Conservation (phyloP, 2,113 vertebrate species). For the Melanerpes formicivorus region DNA sequence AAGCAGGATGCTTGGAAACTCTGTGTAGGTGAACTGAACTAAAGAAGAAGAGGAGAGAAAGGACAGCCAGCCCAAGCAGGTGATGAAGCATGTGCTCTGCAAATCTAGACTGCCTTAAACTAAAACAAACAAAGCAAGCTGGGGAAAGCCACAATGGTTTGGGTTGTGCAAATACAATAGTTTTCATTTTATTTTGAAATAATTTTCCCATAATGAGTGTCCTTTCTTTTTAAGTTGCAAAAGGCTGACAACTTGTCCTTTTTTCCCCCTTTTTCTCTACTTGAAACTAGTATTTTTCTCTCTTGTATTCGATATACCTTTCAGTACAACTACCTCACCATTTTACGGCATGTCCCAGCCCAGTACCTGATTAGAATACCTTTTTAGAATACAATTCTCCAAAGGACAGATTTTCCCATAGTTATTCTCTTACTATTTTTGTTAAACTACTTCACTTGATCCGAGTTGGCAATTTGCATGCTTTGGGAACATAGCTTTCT, state of each 20-base stretch:
- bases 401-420: background rate
- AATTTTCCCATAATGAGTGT: conserved; percentile 3
- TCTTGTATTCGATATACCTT: background rate
- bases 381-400: background rate
- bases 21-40: background rate
- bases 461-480: background rate
- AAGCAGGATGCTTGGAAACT: background rate
- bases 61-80: background rate
- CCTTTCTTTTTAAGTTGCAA: conserved; percentile 14
- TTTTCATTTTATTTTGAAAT: conserved; percentile 19
- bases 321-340: background rate
- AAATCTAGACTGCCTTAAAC: background rate
- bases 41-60: background rate
- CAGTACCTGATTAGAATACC: background rate
- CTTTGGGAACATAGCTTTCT: background rate
- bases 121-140: conserved; percentile 16
- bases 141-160: background rate
- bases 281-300: background rate
- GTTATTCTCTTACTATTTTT: background rate
- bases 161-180: background rate
- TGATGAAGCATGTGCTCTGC: background rate
- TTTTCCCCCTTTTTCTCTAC: background rate
- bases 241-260: background rate
- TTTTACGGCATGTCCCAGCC: background rate
- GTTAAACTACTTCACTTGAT: background rate